Conservation (phyloP, 2,888 invertebrate genomes). For the Tanytarsus gracilentus region DNA sequence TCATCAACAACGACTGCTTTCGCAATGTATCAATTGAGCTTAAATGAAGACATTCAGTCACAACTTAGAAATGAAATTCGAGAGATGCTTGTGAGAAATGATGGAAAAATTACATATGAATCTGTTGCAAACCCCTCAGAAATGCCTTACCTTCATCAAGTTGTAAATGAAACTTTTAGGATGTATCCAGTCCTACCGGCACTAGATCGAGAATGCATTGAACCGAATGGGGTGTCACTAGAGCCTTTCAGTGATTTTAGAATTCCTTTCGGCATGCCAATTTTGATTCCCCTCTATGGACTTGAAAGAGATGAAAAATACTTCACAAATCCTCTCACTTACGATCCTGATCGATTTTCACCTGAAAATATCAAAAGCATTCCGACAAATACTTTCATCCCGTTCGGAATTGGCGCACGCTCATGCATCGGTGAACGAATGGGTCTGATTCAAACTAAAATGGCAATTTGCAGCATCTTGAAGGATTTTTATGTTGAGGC, state of each 20-base stretch:
- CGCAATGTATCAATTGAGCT: neutral
- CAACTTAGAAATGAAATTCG: slow-evolving; percentile 40
- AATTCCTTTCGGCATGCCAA: slow-evolving; percentile 39
- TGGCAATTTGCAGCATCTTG: slow-evolving; percentile 39
- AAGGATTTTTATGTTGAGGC: slow-evolving; percentile 39
- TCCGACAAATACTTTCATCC: slow-evolving; percentile 36
- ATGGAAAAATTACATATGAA: slow-evolving; percentile 40
- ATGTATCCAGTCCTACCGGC: slow-evolving; percentile 42
- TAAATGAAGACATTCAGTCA: neutral
- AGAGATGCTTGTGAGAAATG: slow-evolving; percentile 36
- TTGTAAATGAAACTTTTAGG: slow-evolving; percentile 36
- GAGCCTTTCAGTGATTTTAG: slow-evolving; percentile 35
- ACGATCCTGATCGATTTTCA: slow-evolving; percentile 41
- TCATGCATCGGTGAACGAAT: slow-evolving; percentile 41
- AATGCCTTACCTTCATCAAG: slow-evolving; percentile 13
- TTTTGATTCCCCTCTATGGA: slow-evolving; percentile 38
- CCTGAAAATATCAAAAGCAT: slow-evolving; percentile 35
- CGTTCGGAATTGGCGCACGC: slow-evolving; percentile 39
- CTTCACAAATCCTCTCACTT: slow-evolving; percentile 38
- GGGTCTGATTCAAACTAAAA: slow-evolving; percentile 37
- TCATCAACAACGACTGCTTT: neutral
- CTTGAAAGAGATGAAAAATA: slow-evolving; percentile 38
- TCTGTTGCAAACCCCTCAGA: slow-evolving; percentile 36
- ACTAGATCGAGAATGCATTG: slow-evolving; percentile 39
- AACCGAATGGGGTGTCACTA: slow-evolving; percentile 35